phyloP scores from a whole-genome alignment of 2,113 vertebrate genomes.

The Semnornis frantzii region DNA sequence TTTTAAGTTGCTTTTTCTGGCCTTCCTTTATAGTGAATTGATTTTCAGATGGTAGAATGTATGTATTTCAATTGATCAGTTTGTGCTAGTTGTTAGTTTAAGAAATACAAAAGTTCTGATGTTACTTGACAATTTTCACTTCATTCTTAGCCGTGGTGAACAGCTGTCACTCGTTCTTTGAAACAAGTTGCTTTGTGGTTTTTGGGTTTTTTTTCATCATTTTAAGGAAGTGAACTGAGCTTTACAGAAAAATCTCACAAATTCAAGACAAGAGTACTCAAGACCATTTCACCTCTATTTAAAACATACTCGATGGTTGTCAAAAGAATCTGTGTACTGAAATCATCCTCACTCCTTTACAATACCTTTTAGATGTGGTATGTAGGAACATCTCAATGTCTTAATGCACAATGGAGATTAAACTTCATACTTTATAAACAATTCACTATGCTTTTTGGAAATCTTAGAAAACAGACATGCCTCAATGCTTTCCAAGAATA shows the following conservation, averaged over 20 bases:
- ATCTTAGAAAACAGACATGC: background rate
- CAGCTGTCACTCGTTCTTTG: background rate
- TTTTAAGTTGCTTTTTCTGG: background rate
- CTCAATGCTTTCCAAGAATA: background rate
- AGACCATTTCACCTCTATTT: background rate
- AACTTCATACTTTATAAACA: background rate
- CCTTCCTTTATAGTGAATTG: background rate
- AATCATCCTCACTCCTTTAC: background rate
- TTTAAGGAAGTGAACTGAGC: background rate
- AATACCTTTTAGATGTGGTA: background rate
- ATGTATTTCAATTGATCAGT: background rate
- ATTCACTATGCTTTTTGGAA: background rate
- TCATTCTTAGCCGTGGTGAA: background rate
- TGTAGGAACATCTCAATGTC: background rate
- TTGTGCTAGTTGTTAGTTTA: background rate
- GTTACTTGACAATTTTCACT: background rate
- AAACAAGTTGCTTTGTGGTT: background rate
- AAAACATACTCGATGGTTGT: background rate
- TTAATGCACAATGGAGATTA: background rate
- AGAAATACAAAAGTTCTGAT: background rate
- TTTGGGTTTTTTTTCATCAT: background rate
- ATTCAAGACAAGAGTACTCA: background rate
- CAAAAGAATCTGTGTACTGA: background rate
- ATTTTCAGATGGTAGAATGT: background rate
- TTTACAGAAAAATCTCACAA: background rate